These are phyloP conservation scores for Heliconius ethilla DNA, from an alignment of 2,888 invertebrate genomes.

Conservation along the genomic window DNA sequence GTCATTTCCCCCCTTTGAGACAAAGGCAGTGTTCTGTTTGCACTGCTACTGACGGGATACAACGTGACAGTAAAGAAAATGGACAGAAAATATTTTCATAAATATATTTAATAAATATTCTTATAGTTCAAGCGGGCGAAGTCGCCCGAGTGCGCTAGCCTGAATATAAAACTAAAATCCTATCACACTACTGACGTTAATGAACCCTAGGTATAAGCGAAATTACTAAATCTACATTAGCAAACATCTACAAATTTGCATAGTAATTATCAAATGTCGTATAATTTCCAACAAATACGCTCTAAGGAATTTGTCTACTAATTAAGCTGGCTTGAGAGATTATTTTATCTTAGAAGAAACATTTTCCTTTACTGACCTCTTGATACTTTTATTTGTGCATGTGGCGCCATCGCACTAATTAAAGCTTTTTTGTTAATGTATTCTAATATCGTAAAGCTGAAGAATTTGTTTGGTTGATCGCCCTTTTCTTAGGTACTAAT, in stretches of 20 bases:
- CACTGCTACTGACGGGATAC: neutral
- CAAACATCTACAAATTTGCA: constrained; percentile 39
- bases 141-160: too few relatives aligned
- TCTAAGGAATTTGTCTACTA: constrained; percentile 30
- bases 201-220: constrained; percentile 24
- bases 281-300: constrained; percentile 39
- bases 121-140: too few relatives aligned
- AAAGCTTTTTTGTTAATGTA: neutral
- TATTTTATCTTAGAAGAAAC: constrained; percentile 17
- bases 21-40: too few relatives aligned
- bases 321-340: constrained; percentile 20
- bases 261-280: constrained; percentile 42
- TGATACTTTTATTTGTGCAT: neutral
- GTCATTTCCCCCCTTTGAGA: too few relatives aligned
- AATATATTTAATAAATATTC: too few relatives aligned
- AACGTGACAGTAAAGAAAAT: neutral
- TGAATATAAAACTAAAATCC: constrained; percentile 12
- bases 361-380: neutral
- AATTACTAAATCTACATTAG: constrained; percentile 25
- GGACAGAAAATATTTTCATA: too few relatives aligned
- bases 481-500: too few relatives aligned
- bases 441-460: neutral
- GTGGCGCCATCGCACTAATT: neutral
- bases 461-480: too few relatives aligned
- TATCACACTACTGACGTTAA: constrained; percentile 13